Conservation (phyloP, 2,113 vertebrate genomes). For the Prolemur simus region DNA sequence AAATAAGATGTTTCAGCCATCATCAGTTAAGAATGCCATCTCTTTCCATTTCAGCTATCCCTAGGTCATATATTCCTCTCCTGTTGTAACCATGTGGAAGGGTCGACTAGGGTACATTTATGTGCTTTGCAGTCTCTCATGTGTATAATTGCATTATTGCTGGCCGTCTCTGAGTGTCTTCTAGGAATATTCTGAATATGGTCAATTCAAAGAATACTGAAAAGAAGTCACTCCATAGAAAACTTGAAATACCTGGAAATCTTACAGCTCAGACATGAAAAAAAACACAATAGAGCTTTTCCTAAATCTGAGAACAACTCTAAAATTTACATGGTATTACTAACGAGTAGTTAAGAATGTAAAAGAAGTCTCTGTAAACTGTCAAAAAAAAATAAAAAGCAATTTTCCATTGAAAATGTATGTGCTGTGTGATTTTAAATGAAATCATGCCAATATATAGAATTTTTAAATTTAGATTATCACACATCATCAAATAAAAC, state of each 20-base stretch:
- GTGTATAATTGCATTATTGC: neutral
- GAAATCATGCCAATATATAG: neutral
- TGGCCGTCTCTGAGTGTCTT: neutral
- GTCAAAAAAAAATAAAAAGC: neutral
- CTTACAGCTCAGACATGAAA: neutral
- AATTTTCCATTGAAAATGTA: neutral
- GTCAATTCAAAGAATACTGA: neutral
- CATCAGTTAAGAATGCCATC: neutral
- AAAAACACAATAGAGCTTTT: neutral
- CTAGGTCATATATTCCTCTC: neutral
- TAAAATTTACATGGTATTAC: neutral
- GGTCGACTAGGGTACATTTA: neutral
- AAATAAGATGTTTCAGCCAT: neutral
- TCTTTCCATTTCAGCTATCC: neutral
- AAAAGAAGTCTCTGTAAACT: neutral
- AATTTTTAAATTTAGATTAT: neutral
- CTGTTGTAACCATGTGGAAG: neutral
- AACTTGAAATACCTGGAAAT: neutral
- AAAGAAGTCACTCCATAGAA: neutral
- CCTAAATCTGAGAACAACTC: neutral
- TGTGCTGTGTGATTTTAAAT: rapidly evolving
- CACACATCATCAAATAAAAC: neutral
- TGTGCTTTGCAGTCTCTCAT: neutral
- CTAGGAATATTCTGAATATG: neutral
- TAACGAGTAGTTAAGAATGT: neutral